Conservation (phyloP, 2,888 invertebrate species). For the Drosophila putrida region DNA sequence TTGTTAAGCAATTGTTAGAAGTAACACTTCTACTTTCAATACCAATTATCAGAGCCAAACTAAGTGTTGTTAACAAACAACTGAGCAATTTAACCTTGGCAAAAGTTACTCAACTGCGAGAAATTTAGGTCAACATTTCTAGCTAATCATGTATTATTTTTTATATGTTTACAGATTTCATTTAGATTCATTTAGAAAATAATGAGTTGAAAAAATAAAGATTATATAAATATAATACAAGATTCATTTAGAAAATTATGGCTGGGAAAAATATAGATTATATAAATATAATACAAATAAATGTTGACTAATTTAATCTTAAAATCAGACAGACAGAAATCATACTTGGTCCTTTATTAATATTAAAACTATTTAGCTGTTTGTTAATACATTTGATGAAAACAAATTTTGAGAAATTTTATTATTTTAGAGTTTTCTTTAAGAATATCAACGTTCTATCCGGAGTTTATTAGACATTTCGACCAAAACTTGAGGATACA, state of each 20-base stretch:
- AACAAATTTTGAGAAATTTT: neutral
- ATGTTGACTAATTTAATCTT: too few relatives aligned
- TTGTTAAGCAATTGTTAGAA: neutral
- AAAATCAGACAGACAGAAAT: too few relatives aligned
- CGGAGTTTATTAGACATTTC: neutral
- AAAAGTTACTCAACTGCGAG: neutral
- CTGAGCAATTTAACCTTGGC: neutral
- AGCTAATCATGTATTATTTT: neutral
- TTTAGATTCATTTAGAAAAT: neutral
- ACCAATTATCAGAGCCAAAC: slow-evolving; percentile 31
- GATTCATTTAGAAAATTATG: neutral
- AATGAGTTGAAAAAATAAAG: neutral
- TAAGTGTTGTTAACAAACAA: slow-evolving; percentile 25
- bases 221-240: neutral
- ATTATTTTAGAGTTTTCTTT: neutral
- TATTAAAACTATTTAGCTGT: too few relatives aligned
- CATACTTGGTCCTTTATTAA: too few relatives aligned
- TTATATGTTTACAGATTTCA: too few relatives aligned
- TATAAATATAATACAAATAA: neutral
- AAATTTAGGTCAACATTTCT: neutral
- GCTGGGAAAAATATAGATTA: neutral
- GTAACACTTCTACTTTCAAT: slow-evolving; percentile 36
- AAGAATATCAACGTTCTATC: neutral
- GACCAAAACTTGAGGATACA: neutral
- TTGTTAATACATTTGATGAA: too few relatives aligned